phyloP scores from a whole-genome alignment of 2,888 invertebrate genomes.

The Philereme vetulata region DNA sequence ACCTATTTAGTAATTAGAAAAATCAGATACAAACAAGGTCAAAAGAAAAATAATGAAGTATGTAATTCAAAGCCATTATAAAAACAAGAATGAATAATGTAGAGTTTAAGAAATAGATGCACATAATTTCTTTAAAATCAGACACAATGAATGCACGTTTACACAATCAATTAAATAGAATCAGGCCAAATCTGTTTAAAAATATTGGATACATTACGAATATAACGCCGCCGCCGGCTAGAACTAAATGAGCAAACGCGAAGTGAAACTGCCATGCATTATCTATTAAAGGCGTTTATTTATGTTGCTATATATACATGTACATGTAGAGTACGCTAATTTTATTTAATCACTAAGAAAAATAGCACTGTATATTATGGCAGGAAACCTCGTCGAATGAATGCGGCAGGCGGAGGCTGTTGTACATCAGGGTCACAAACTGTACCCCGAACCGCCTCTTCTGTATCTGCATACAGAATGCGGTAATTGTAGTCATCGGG shows the following conservation, averaged over 20 bases:
- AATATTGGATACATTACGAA: no score
- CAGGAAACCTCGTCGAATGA: conserved; percentile 42
- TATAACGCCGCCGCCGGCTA: no score
- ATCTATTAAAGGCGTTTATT: conserved; percentile 12
- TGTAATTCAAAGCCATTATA: no score
- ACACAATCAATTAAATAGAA: no score
- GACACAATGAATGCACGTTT: no score
- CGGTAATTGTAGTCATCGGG: conserved; percentile 88
- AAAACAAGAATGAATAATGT: no score
- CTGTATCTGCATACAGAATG: conserved; percentile 86
- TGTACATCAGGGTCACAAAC: conserved; percentile 86
- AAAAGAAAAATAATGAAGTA: no score
- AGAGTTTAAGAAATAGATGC: no score
- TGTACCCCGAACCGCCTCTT: conserved; percentile 86
- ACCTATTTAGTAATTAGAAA: no score
- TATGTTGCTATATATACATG: not conserved
- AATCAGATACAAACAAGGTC: no score
- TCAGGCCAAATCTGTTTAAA: no score
- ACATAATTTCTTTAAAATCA: no score
- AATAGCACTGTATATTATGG: conserved; percentile 43
- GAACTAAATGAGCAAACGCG: conserved; percentile 4
- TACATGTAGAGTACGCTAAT: not conserved
- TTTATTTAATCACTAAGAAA: conserved; percentile 8
- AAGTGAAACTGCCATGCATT: conserved; percentile 9
- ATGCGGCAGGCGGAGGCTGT: conserved; percentile 13